Percentiles rank a stretch among this genome's conserved stretches.
phyloP scores from a whole-genome alignment of 2,888 invertebrate genomes.

The Incurvaria masculella region DNA sequence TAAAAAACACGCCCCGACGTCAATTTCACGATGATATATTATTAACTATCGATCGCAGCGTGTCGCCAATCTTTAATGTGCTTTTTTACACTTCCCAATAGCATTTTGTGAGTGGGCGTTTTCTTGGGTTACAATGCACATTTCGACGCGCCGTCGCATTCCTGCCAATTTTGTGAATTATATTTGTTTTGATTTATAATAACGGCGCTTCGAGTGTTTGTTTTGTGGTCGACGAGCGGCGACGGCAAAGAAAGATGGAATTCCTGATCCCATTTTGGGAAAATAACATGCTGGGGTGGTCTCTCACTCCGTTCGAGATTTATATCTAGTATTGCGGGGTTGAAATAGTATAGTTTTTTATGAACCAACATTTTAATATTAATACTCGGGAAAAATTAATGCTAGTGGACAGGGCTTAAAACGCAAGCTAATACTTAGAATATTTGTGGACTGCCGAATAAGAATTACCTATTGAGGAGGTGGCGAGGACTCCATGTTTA shows the following conservation, averaged over 20 bases:
- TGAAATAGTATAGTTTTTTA: not conserved
- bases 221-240: conserved; percentile 19
- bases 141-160: conserved; percentile 38
- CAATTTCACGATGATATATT: conserved; percentile 47
- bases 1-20: conserved; percentile 40
- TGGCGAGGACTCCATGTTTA: no score
- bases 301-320: conserved; percentile 13
- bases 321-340: not conserved
- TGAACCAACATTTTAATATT: no score
- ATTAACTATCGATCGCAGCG: conserved; percentile 52
- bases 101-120: conserved; percentile 47
- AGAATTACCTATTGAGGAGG: no score
- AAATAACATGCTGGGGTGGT: conserved; percentile 45
- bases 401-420: no score
- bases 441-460: no score
- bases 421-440: no score
- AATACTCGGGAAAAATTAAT: no score
- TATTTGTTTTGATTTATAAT: conserved; percentile 37
- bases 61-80: conserved; percentile 54
- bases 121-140: conserved; percentile 43
- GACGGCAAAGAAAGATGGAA: conserved; percentile 19
- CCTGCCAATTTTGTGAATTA: conserved; percentile 44
- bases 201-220: conserved; percentile 26
- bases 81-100: conserved; percentile 56
- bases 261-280: conserved; percentile 34